phyloP scores from a whole-genome alignment of 1,140 invertebrate genomes.

The Teleopsis dalmanni region DNA sequence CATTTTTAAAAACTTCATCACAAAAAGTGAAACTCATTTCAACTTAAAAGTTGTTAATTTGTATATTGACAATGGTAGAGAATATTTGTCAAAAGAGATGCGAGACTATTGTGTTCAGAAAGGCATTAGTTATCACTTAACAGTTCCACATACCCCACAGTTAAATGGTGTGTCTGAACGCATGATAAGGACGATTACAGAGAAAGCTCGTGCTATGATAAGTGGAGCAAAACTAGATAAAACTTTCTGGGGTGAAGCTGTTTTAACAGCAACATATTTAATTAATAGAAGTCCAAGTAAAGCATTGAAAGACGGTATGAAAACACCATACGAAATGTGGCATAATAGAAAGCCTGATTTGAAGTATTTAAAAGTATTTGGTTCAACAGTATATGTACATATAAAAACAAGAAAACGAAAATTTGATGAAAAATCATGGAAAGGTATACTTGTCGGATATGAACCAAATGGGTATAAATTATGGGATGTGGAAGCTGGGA shows the following conservation, averaged over 20 bases:
- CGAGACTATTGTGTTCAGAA: conserved; percentile 39
- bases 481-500: conserved; percentile 31
- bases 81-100: conserved; percentile 21
- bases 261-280: conserved; percentile 42
- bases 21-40: conserved; percentile 38
- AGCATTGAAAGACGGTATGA: conserved; percentile 25
- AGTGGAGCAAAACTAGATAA: conserved; percentile 24
- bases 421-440: conserved; percentile 43
- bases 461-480: conserved; percentile 45
- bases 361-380: conserved; percentile 47
- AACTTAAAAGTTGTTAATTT: conserved; percentile 39
- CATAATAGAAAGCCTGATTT: conserved; percentile 43
- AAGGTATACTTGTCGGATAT: conserved; percentile 43
- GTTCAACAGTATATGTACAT: conserved; percentile 43
- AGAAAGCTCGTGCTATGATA: conserved; percentile 44
- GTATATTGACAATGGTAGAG: conserved; percentile 14
- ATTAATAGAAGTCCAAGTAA: conserved; percentile 44
- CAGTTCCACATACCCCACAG: conserved; percentile 45
- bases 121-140: conserved; percentile 46
- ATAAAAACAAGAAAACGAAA: conserved; percentile 42
- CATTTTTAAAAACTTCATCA: conserved; percentile 36
- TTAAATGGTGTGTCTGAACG: conserved; percentile 48
- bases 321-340: conserved; percentile 48
- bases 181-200: conserved; percentile 43
- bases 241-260: conserved; percentile 41